These are phyloP conservation scores for Ophonus ardosiacus DNA, from an alignment of 2,888 invertebrate species.

Conservation along the genomic window DNA sequence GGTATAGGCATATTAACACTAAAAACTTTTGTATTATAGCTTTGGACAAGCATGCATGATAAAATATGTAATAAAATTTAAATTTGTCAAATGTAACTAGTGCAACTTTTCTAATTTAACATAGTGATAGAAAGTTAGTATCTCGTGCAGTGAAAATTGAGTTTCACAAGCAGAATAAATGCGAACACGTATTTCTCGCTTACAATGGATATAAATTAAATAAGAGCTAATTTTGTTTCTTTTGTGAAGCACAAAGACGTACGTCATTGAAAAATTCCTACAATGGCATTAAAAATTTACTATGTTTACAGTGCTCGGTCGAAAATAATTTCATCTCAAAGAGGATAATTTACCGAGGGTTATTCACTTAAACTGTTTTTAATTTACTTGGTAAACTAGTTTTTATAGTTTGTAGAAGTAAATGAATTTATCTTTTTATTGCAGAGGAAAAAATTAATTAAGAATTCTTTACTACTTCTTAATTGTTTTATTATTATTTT, in stretches of 20 bases:
- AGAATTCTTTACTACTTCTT: not conserved
- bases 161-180: conserved; percentile 1
- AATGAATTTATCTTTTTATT: not conserved
- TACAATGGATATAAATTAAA: conserved; percentile 41
- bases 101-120: conserved; percentile 16
- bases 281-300: conserved; percentile 37
- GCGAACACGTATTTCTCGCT: not conserved
- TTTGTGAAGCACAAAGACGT: conserved; percentile 23
- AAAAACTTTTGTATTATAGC: not conserved
- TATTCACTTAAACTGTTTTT: not conserved
- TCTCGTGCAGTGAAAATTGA: conserved; percentile 63
- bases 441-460: not conserved
- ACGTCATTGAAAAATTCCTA: conserved; percentile 9
- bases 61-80: not conserved
- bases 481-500: not conserved
- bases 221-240: conserved; percentile 27
- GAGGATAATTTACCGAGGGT: not conserved
- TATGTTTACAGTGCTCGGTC: not conserved
- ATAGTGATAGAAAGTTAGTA: not conserved
- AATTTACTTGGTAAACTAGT: not conserved
- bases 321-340: conserved; percentile 12
- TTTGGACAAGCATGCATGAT: not conserved
- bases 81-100: not conserved
- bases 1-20: no score
- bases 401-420: not conserved